These are phyloP conservation scores for Isichthys henryi DNA, from an alignment of 2,113 vertebrate genomes.

Conservation along the genomic window DNA sequence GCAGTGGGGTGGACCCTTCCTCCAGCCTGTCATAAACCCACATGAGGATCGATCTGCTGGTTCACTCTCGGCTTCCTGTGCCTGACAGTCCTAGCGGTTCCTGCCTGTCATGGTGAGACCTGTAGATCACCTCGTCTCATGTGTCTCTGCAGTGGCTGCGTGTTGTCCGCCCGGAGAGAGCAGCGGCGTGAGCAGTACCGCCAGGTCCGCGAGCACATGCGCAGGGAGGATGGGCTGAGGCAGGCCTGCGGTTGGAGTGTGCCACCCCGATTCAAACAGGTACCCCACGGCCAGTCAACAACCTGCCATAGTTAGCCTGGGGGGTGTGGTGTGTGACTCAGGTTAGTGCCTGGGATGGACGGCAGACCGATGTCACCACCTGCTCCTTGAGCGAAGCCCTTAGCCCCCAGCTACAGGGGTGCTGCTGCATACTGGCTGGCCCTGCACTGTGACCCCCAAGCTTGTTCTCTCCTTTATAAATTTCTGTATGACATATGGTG, in stretches of 20 bases:
- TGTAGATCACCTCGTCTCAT: not conserved
- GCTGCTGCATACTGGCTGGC: not conserved
- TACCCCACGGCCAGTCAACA: conserved; percentile 22
- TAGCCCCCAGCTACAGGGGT: not conserved
- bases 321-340: not conserved
- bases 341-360: too few relatives aligned
- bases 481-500: not conserved
- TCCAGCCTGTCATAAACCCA: not conserved
- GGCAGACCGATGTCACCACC: not conserved
- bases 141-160: conserved; percentile 61
- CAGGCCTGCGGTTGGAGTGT: conserved; percentile 95
- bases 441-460: not conserved
- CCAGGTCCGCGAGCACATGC: conserved; percentile 89
- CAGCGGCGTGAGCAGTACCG: conserved; percentile 92
- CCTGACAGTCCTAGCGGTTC: not conserved
- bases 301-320: not conserved
- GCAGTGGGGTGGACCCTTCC: not conserved
- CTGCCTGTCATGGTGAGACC: not conserved
- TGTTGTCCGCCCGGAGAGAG: conserved; percentile 72
- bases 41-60: not conserved
- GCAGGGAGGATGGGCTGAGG: conserved; percentile 81
- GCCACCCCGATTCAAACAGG: conserved; percentile 89
- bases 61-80: not conserved
- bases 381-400: not conserved
- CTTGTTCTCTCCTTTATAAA: not conserved